Base-by-base conservation (phyloP, 2,888 invertebrate species). In the Germaria angustata region DNA sequence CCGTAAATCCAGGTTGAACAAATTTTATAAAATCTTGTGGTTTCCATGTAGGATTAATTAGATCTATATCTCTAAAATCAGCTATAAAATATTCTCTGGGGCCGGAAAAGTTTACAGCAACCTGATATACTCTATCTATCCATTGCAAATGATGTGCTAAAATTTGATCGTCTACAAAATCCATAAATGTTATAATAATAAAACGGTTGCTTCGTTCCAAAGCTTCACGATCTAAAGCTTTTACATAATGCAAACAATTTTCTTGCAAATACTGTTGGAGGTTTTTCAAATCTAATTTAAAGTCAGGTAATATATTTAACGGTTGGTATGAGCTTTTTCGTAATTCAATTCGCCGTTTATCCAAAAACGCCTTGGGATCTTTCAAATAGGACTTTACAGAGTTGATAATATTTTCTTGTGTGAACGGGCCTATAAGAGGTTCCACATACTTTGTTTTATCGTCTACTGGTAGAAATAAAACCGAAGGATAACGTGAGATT, bases 371-470 rank as follows among this genome's bases (percentile, higher is more conserved):
- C 6, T 53, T 32, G 13, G 73, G 41, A n/a, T 63, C 41, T 8
- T 53, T 22, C 0, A 73, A 41, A 8, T 63, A 73, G 3, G 32
- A 53, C 20, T 22, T 63, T 17, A 63, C 15, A 2, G 53, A 53
- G 7, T 32, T 53, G 0, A 73, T 34, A 63, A 87, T 44, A 49
- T 71, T 76, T 28, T 80, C 65, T 4, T 61, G 51, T 6, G 77
- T 75, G 11, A 55, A 69, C 0, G 53, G 2, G 0, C 17, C 36
- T 5, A 20, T 13, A n/a, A 69, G 63, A 3, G 76, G 85, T 1
- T 63, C 55, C 1, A 86, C 22, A 8, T 84, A 77, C 22, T 79
- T 84, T 15, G 71, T 28, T 39, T 80, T 85, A 7, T 85, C 63
- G 8, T 39, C 17, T 3, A 22, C 32, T 0, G 76, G 77, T 15